Conservation (phyloP, 2,888 invertebrate genomes). For the Saturnia japonica region DNA sequence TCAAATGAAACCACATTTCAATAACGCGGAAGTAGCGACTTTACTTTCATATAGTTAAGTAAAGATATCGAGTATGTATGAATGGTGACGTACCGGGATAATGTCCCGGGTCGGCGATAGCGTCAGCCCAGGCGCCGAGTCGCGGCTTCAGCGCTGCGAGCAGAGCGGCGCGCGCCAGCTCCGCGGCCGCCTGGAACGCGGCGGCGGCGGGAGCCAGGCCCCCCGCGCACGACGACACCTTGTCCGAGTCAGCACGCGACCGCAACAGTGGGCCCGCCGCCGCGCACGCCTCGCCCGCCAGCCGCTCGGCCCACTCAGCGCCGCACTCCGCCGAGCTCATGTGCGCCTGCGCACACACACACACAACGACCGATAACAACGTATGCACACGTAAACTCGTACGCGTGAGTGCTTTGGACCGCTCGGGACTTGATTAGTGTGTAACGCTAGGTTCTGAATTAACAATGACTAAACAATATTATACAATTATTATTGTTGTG, state of each 20-base stretch:
- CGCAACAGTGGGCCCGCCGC: constrained; percentile 86
- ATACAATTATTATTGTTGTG: too few relatives aligned
- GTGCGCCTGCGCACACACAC: constrained; percentile 82
- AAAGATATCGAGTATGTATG: not conserved
- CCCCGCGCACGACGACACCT: constrained; percentile 62
- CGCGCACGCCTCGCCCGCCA: constrained; percentile 88
- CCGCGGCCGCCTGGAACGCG: constrained; percentile 59
- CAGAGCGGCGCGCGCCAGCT: constrained; percentile 49
- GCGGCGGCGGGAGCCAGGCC: constrained; percentile 60
- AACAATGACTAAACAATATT: too few relatives aligned
- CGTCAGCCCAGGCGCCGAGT: constrained; percentile 55
- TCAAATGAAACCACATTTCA: too few relatives aligned
- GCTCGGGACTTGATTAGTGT: too few relatives aligned
- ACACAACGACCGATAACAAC: too few relatives aligned
- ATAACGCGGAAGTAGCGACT: too few relatives aligned
- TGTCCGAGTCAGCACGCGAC: constrained; percentile 54
- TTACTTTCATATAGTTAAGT: too few relatives aligned
- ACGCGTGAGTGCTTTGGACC: too few relatives aligned
- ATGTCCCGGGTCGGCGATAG: constrained; percentile 45
- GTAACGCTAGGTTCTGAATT: too few relatives aligned
- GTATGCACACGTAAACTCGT: not conserved
- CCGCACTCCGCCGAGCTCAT: constrained; percentile 96
- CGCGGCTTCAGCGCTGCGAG: constrained; percentile 52
- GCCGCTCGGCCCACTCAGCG: constrained; percentile 93
- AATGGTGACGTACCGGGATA: constrained; percentile 36